phyloP scores from a whole-genome alignment of 1,140 invertebrate species.

The Scaptodrosophila lebanonensis region DNA sequence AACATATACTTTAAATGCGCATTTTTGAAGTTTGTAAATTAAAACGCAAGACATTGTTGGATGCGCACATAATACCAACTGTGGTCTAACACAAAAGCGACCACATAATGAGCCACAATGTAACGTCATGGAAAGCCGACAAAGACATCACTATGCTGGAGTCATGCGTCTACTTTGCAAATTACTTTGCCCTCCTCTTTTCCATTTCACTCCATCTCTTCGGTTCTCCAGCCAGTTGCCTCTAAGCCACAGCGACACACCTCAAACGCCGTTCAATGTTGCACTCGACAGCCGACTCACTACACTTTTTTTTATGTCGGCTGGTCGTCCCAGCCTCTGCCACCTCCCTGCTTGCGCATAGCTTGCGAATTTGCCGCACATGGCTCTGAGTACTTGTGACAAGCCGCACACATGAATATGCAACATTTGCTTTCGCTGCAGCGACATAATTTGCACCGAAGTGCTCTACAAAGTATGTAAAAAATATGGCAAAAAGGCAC shows the following conservation, averaged over 20 bases:
- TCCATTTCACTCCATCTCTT: conserved; percentile 1
- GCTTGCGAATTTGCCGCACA: conserved; percentile 54
- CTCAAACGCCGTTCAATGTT: conserved; percentile 31
- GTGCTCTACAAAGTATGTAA: conserved; percentile 53
- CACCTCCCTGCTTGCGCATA: conserved; percentile 38
- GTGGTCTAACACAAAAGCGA: conserved; percentile 29
- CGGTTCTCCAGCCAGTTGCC: neutral
- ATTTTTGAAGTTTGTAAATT: no score
- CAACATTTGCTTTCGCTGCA: conserved; percentile 71
- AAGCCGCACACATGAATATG: conserved; percentile 65
- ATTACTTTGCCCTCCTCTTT: conserved; percentile 55
- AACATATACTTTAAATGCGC: no score
- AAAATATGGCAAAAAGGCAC: conserved; percentile 8
- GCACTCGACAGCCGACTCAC: no score
- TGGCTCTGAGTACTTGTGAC: conserved; percentile 67
- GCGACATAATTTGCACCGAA: conserved; percentile 70
- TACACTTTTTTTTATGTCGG: no score
- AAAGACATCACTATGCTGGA: conserved; percentile 19
- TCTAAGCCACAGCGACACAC: conserved; percentile 13
- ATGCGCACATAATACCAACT: no score
- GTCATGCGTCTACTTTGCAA: conserved; percentile 59
- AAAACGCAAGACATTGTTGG: no score
- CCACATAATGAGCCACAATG: conserved; percentile 64
- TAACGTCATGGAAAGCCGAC: conserved; percentile 46
- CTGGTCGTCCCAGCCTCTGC: no score